A percentile compares a stretch with the other conserved stretches of the same genome.
phyloP scores from a whole-genome alignment of 2,888 invertebrate genomes.

The Seladonia tumulorum region DNA sequence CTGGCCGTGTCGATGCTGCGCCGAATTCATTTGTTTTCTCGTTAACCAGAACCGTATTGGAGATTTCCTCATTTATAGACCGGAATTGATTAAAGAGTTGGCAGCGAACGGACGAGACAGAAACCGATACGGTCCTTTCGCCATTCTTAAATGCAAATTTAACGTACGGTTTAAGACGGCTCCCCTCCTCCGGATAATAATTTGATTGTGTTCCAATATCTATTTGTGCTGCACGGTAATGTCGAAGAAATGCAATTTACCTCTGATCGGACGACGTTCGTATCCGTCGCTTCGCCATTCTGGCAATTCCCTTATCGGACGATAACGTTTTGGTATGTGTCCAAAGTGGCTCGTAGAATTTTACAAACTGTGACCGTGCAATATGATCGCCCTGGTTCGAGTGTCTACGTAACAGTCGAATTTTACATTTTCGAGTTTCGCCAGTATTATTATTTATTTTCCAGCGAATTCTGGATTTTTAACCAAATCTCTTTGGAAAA shows the following conservation, averaged over 20 bases:
- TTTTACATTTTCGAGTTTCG: background rate
- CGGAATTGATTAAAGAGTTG: slow-evolving; percentile 7
- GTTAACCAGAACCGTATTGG: slow-evolving; percentile 14
- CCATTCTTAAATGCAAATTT: slow-evolving; percentile 34
- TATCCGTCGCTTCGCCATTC: slow-evolving; percentile 26
- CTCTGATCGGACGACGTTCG: slow-evolving; percentile 25
- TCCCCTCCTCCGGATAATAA: slow-evolving; percentile 23
- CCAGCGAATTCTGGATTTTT: no score
- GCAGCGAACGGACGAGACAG: background rate
- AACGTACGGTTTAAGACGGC: background rate
- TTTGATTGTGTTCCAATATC: slow-evolving; percentile 21
- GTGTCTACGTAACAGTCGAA: background rate
- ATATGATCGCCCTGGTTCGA: background rate
- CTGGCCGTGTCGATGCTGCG: background rate
- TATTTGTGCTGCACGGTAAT: slow-evolving; percentile 41
- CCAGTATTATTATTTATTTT: no score
- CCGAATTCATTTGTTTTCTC: background rate
- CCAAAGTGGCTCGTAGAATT: slow-evolving; percentile 49
- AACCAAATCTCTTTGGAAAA: no score
- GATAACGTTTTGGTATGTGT: slow-evolving; percentile 47
- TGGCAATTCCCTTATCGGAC: slow-evolving; percentile 47
- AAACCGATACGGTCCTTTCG: slow-evolving; percentile 8
- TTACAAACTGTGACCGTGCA: background rate
- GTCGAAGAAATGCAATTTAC: slow-evolving; percentile 45
- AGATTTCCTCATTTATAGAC: background rate